Evolutionary conservation across 1,140 invertebrate genomes (phyloP).

Genomic region (Melitaea cinxia): DNA sequence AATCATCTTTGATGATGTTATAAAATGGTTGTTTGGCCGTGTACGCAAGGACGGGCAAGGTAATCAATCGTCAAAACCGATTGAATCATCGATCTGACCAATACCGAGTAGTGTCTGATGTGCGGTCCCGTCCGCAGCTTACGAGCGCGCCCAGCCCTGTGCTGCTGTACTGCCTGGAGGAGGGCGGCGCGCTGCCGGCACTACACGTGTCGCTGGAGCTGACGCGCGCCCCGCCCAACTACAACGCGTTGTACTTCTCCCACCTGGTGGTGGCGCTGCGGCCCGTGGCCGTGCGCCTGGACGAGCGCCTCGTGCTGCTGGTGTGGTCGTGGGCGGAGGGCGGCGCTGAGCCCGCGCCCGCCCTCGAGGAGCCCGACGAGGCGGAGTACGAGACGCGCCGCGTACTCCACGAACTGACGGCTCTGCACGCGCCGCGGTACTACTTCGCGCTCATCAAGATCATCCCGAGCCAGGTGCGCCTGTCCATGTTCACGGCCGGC

Average conservation of each 20-base stretch:
- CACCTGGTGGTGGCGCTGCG: conserved; percentile 92
- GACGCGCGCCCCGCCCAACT: conserved; percentile 82
- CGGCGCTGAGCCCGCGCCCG: conserved; percentile 81
- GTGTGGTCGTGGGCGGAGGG: conserved; percentile 85
- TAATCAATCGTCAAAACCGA: no score
- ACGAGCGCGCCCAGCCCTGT: conserved; percentile 92
- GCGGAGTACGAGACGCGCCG: conserved; percentile 89
- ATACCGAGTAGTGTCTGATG: not conserved
- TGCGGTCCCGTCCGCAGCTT: conserved; percentile 70
- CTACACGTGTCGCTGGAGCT: conserved; percentile 86
- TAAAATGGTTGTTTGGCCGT: no score
- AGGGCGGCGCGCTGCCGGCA: conserved; percentile 81
- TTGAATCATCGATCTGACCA: no score
- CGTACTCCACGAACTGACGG: conserved; percentile 90
- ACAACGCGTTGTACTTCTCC: conserved; percentile 82
- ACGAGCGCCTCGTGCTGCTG: conserved; percentile 86
- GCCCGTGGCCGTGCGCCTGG: conserved; percentile 92
- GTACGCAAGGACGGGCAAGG: no score
- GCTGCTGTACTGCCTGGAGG: conserved; percentile 86
- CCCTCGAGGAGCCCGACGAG: conserved; percentile 84
- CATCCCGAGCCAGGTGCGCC: conserved; percentile 87
- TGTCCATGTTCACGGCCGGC: conserved; percentile 93
- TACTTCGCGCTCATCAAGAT: conserved; percentile 95
- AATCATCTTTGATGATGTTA: no score
- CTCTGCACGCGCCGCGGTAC: conserved; percentile 91